phyloP scores from a whole-genome alignment of 1,140 invertebrate genomes.

The Drosophila albomicans region DNA sequence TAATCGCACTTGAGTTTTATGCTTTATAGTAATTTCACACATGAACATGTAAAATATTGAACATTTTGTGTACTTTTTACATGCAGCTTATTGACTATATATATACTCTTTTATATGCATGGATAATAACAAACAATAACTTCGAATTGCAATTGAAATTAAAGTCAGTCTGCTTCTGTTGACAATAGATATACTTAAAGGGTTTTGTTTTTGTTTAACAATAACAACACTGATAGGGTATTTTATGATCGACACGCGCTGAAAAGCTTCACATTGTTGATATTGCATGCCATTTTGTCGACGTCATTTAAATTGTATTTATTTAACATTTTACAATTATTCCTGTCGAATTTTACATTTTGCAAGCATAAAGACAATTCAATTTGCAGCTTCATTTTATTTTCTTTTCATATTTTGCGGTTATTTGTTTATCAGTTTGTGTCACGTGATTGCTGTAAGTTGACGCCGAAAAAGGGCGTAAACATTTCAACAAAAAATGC shows the following conservation, averaged over 20 bases:
- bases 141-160: no score
- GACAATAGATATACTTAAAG: no score
- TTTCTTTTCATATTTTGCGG: not conserved
- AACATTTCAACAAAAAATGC: not conserved
- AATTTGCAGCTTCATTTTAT: not conserved
- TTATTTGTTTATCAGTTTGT: not conserved
- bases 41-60: no score
- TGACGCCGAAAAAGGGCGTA: not conserved
- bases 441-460: not conserved
- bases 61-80: no score
- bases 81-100: no score
- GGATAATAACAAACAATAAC: no score
- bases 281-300: not conserved
- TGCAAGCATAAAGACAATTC: not conserved
- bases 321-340: not conserved
- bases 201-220: no score
- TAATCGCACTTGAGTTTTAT: conserved; percentile 9
- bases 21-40: not conserved
- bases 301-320: not conserved
- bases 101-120: no score
- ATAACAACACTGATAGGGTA: not conserved
- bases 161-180: no score
- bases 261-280: not conserved
- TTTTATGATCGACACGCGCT: not conserved
- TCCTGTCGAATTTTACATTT: not conserved